A percentile compares a stretch with the other conserved stretches of the same genome.
Evolutionary conservation across 2,797 vertebrate species (phyloP).

Genomic region (Pipistrellus pipistrellus): DNA sequence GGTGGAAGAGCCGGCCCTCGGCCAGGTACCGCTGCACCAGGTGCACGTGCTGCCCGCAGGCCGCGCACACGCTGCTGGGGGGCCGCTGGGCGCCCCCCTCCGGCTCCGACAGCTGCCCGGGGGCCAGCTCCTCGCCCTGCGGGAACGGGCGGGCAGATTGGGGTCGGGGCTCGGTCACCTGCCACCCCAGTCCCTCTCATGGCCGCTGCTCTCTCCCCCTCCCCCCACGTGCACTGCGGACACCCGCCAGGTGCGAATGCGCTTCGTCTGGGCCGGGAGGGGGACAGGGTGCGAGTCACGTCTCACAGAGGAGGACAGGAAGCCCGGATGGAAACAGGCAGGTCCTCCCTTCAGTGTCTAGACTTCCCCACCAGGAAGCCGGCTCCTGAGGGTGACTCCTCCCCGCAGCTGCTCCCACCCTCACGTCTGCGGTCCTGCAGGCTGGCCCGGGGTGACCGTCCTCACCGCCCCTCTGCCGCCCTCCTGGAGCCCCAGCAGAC

Average conservation of each 20-base stretch:
- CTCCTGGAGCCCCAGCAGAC: not conserved
- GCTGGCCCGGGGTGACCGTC: not conserved
- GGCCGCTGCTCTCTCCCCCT: fast-evolving
- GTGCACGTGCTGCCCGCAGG: conserved; percentile 96
- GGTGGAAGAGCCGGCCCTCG: conserved; percentile 97
- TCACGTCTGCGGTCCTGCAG: not conserved
- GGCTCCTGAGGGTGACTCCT: not conserved
- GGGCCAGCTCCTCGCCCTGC: conserved; percentile 60
- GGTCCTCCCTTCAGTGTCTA: not conserved
- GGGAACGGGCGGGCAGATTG: not conserved
- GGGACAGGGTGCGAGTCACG: not conserved
- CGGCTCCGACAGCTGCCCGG: conserved; percentile 21
- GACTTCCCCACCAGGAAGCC: not conserved
- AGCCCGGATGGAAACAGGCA: not conserved
- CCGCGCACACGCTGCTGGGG: conserved; percentile 91
- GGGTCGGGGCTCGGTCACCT: not conserved
- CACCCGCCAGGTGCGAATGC: not conserved
- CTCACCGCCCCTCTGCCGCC: not conserved
- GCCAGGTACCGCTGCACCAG: conserved; percentile 97
- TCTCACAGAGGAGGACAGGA: not conserved
- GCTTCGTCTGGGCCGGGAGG: not conserved
- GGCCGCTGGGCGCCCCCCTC: conserved; percentile 71
- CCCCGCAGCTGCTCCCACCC: not conserved
- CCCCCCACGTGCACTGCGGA: not conserved
- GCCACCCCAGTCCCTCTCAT: fast-evolving